A percentile compares a stretch with the other conserved stretches of the same genome.
These are phyloP conservation scores for Ursus arctos DNA, from an alignment of 2,113 vertebrate genomes.

Conservation along the genomic window DNA sequence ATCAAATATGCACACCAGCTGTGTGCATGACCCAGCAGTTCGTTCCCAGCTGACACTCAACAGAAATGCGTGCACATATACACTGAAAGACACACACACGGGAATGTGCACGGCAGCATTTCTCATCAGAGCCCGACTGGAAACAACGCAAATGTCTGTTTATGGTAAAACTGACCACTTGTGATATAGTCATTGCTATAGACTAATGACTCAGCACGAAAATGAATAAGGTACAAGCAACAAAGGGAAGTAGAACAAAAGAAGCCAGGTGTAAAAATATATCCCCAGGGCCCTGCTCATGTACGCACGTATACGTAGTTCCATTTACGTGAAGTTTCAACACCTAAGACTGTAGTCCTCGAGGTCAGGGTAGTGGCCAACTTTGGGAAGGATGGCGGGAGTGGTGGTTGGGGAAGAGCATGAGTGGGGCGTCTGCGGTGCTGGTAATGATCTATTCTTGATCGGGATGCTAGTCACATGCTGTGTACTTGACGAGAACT, in stretches of 20 bases:
- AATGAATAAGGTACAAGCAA: background rate
- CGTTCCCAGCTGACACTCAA: background rate
- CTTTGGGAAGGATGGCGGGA: background rate
- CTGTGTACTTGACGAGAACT: background rate
- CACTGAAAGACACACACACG: fast-evolving
- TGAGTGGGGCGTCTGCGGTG: background rate
- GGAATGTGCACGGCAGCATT: background rate
- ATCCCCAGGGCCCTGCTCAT: too few species aligned
- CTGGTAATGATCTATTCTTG: background rate
- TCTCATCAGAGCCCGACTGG: background rate
- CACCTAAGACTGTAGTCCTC: background rate
- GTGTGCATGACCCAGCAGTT: fast-evolving
- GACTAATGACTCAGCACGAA: background rate
- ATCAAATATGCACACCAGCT: background rate
- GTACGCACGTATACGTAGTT: background rate
- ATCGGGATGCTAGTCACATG: background rate
- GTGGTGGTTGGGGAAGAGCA: background rate
- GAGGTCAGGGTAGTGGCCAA: background rate
- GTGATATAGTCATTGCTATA: background rate
- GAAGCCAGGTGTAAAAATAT: background rate
- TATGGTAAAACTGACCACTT: background rate
- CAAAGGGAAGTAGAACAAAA: background rate
- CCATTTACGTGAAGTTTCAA: background rate
- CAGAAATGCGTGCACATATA: background rate
- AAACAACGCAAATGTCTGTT: background rate